Evolutionary conservation across 2,797 vertebrate species (phyloP), one percentile per base, ranked within the genome.

Genomic region (Poecilia picta): DNA sequence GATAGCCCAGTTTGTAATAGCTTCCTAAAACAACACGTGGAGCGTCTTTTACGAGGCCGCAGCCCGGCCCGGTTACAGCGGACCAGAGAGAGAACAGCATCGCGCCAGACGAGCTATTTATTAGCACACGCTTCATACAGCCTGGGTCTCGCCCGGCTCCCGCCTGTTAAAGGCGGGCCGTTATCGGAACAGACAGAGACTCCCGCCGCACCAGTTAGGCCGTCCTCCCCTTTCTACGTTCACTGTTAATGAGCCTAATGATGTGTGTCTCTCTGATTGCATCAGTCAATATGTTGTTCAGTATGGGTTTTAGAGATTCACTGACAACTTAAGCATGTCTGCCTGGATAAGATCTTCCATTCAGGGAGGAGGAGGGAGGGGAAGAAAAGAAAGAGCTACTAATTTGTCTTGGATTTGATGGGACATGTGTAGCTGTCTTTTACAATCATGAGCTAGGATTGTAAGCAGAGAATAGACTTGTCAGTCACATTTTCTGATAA

Each of bases 1-100:
- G 92, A 94, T 85, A 83, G 87, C 89, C 92, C 91, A 70, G 89
- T 94, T 92, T 89, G 90, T 94, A 94, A 94, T 87, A 89, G 94
- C 94, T 95, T 94, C 94, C 92, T 93, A 93, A 94, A 94, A 94
- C 93, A 95, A 95, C 93, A 94, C 93, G 93, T 94, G 93, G 92
- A 89, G 85, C 77, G 77, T 87, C 92, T 94, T 94, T 94, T 51
- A 93, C 89, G 92, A 94, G 93, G 92, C 92, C 90, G 88, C 91
- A 90, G 90, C 91, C 93, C 89, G 70, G 74, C 53, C 80, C 82
- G 74, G 88, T 93, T 91, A 94, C 87, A 72, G 91, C 83, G 87
- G 36, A 87, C 89, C 39, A 41, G 39, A 41, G 91, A 86, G 89
- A 89, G 92, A 92, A 91, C 80, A 83, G 86, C 86, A 41, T 91